A percentile compares a stretch with the other conserved stretches of the same genome.
phyloP scores from a whole-genome alignment of 2,113 vertebrate species.

The Myrmecobius fasciatus region DNA sequence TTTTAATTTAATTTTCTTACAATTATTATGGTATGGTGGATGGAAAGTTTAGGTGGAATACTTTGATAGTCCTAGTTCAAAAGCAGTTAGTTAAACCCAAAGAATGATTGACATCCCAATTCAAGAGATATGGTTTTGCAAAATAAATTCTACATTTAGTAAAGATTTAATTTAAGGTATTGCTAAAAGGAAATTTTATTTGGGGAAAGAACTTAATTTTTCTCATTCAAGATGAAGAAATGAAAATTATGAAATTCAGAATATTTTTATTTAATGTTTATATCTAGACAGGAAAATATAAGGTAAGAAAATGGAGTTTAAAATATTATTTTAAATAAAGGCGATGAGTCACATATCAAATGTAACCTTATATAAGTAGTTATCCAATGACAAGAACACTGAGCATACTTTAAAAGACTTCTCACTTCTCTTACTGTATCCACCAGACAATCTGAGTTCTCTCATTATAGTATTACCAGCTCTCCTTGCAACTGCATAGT shows the following conservation, averaged over 20 bases:
- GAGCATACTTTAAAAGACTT: background rate
- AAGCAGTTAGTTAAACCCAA: background rate
- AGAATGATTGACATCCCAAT: background rate
- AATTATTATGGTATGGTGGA: background rate
- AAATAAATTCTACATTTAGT: background rate
- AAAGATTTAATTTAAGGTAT: constrained; percentile 5
- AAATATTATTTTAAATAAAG: background rate
- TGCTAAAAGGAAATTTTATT: background rate
- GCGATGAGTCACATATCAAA: background rate
- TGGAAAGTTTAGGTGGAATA: background rate
- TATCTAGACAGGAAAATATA: background rate
- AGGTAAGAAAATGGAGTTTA: background rate
- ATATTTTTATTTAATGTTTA: background rate
- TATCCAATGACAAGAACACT: background rate
- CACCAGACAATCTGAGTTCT: background rate
- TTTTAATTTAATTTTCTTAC: constrained; percentile 28
- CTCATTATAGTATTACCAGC: background rate
- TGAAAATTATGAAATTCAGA: background rate
- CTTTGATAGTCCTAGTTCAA: background rate
- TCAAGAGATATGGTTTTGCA: constrained; percentile 11
- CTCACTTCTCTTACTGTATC: background rate
- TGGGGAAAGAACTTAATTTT: background rate
- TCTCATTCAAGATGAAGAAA: background rate
- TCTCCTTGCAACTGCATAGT: background rate
- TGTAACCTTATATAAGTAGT: background rate